Evolutionary conservation across 1,140 invertebrate genomes (phyloP).

Genomic region (Thaumatotibia leucotreta): DNA sequence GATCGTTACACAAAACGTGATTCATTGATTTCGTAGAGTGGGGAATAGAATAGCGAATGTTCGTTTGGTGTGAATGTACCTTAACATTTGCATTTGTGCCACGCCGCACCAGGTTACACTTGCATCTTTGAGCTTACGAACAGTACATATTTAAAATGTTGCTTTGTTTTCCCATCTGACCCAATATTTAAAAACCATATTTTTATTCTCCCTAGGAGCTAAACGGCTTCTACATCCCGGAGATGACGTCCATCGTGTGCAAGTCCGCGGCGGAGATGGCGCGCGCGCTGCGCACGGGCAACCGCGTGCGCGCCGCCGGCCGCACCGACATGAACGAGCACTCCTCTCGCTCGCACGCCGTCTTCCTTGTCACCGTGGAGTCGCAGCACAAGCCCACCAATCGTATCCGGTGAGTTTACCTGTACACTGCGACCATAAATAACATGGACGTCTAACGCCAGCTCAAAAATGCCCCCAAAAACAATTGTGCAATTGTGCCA

Average conservation of each 20-base stretch:
- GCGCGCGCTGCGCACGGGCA: slow-evolving; percentile 92
- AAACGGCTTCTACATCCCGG: slow-evolving; percentile 95
- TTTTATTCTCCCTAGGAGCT: slow-evolving; percentile 76
- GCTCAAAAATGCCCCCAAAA: no score
- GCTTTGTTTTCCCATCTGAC: no score
- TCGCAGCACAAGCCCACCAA: slow-evolving; percentile 88
- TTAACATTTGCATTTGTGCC: no score
- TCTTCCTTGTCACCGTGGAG: slow-evolving; percentile 98
- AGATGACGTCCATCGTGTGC: slow-evolving; percentile 92
- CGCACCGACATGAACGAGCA: slow-evolving; percentile 99
- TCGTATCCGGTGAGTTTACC: slow-evolving; percentile 66
- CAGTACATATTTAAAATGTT: no score
- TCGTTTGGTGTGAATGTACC: no score
- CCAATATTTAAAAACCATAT: not conserved
- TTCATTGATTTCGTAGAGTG: no score
- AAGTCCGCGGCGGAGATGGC: slow-evolving; percentile 95
- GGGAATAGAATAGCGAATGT: no score
- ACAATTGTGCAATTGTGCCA: no score
- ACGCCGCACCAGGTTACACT: no score
- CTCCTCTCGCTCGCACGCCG: slow-evolving; percentile 98
- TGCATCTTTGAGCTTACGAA: no score
- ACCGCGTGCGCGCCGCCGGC: slow-evolving; percentile 92
- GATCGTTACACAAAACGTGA: no score
- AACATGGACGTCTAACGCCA: no score
- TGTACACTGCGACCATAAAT: not conserved